Base-by-base conservation (phyloP, 2,797 vertebrate genomes). In the Darevskia nairensis region DNA sequence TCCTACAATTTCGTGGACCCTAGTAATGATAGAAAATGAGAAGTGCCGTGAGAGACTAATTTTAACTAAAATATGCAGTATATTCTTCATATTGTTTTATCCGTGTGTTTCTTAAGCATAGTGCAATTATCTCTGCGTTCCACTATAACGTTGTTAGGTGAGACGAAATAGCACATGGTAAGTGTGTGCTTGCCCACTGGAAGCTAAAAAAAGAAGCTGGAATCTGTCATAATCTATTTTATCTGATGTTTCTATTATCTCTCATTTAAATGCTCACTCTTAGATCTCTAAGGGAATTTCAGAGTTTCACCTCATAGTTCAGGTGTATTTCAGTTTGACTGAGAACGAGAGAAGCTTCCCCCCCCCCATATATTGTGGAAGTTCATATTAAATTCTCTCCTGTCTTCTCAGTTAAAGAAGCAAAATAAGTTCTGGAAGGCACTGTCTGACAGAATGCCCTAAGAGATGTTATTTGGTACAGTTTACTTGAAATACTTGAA, bases 131-230 rank as follows among this genome's bases (percentile, higher is more conserved):
- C 17, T 85, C 59, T 75, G 25, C 9, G 3, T 19, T 2, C 19
- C 64, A 0, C 79, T 80, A 59, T 76, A 44, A 27, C 80, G 59
- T 89, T 69, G 6, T 41, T 69, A 25, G 71, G 3, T 78, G 50
- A 83, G 68, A 59, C 72, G 8, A 11, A 80, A 5, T 1, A 64
- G 5, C 17, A 78, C 0, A 32, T 19, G 80, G 1, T 84, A 1
- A 8, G 82, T 89, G 89, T 89, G 21, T 41, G 89, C 35, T 72
- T 84, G 46, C 39, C 23, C n/a, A 74, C 17, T 6, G 44, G 4
- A 69, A 81, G 9, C 50, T 39, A 32, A 72, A 83, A 88, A 92
- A 88, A 92, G 13, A 80, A 87, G 27, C 74, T 90, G 75, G 72
- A 88, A 50, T 13, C n/a, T 82, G 0, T 80, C 32, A 84, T 32